Conservation (phyloP, 2,797 vertebrate genomes). For the Pitangus sulphuratus region DNA sequence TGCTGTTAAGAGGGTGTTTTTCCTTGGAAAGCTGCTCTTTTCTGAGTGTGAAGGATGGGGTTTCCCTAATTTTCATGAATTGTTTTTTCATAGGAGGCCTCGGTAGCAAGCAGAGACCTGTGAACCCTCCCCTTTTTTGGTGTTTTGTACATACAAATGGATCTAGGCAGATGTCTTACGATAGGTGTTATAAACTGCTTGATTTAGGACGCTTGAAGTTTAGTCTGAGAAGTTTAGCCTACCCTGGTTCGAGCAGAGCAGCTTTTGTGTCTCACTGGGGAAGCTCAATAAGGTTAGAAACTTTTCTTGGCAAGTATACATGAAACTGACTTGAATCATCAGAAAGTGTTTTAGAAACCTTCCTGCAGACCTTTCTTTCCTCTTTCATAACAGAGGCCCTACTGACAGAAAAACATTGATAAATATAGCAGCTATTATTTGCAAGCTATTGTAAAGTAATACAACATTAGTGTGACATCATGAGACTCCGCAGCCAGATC, state of each 20-base stretch:
- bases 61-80: not conserved
- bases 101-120: not conserved
- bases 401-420: slow-evolving; percentile 60
- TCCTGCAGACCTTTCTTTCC: slow-evolving; percentile 26
- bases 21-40: not conserved
- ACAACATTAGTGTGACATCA: slow-evolving; percentile 77
- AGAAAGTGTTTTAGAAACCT: slow-evolving; percentile 38
- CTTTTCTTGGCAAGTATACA: not conserved
- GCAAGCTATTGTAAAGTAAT: slow-evolving; percentile 74
- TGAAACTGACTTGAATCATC: slow-evolving; percentile 1
- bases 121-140: not conserved
- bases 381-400: slow-evolving; percentile 43
- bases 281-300: not conserved
- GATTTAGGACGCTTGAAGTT: not conserved
- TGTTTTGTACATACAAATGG: rapidly evolving
- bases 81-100: not conserved
- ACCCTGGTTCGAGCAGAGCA: not conserved
- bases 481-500: slow-evolving; percentile 72
- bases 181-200: not conserved
- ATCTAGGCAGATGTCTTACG: not conserved
- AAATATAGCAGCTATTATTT: slow-evolving; percentile 71
- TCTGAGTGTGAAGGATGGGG: not conserved
- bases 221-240: not conserved
- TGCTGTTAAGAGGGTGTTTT: not conserved
- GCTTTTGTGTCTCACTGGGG: not conserved